Conservation (phyloP, 2,888 invertebrate genomes). For the Drosophila suboccidentalis region DNA sequence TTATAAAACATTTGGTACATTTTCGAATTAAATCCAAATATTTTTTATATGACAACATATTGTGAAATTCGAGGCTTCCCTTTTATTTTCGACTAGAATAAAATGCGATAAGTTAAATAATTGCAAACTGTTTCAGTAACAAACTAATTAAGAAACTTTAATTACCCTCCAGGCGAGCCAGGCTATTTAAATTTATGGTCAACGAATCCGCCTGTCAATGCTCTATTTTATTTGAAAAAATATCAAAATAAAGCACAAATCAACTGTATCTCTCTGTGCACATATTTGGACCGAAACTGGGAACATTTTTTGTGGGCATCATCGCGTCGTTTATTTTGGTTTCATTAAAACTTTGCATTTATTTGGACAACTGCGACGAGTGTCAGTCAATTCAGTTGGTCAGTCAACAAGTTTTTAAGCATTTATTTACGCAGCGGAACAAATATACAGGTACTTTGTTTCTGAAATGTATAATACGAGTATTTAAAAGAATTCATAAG, state of each 20-base stretch:
- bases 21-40: not conserved
- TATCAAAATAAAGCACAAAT: slow-evolving; percentile 18
- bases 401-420: slow-evolving; percentile 55
- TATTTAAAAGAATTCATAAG: not conserved
- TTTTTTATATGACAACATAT: not conserved
- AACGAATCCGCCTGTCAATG: slow-evolving; percentile 9
- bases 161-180: not conserved
- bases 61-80: not conserved
- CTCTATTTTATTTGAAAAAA: slow-evolving; percentile 24
- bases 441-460: slow-evolving; percentile 42
- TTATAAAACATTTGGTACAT: not conserved
- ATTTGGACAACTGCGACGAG: slow-evolving; percentile 43
- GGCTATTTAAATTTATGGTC: slow-evolving; percentile 12
- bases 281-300: slow-evolving; percentile 17
- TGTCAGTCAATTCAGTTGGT: slow-evolving; percentile 34
- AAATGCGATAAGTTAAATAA: not conserved
- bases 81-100: not conserved
- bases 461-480: not conserved
- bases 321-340: slow-evolving; percentile 53
- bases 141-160: slow-evolving; percentile 4
- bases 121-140: slow-evolving; percentile 3
- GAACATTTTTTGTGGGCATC: slow-evolving; percentile 25
- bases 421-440: slow-evolving; percentile 41
- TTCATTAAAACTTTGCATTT: slow-evolving; percentile 70
- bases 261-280: slow-evolving; percentile 11